A percentile compares a stretch with the other conserved stretches of the same genome.
Evolutionary conservation across 2,113 vertebrate species (phyloP).

Genomic region (Solea senegalensis): DNA sequence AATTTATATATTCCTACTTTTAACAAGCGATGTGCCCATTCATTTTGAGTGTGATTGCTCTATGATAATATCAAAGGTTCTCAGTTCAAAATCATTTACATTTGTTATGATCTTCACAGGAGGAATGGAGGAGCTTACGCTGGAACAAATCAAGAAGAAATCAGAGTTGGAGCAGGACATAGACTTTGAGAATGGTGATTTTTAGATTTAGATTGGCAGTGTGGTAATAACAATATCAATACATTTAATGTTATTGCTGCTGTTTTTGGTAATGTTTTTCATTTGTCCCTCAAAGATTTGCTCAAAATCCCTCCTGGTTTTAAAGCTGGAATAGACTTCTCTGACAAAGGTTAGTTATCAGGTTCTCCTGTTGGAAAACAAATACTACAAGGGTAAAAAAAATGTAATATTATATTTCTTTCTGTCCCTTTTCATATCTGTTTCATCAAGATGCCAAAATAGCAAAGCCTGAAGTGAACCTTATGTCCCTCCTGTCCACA

Average conservation of each 20-base stretch:
- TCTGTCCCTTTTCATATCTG: not conserved
- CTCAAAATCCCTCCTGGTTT: conserved; percentile 86
- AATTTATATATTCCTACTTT: not conserved
- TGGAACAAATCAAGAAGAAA: conserved; percentile 84
- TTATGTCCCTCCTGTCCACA: conserved; percentile 84
- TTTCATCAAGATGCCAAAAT: conserved; percentile 65
- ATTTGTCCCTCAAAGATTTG: conserved; percentile 77
- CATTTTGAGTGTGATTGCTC: not conserved
- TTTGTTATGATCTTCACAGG: conserved; percentile 66
- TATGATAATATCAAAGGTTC: not conserved
- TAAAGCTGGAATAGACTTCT: conserved; percentile 88
- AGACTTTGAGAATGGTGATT: conserved; percentile 88
- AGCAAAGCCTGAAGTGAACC: conserved; percentile 80
- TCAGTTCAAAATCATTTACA: not conserved
- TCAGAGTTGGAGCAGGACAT: conserved; percentile 85
- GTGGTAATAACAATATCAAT: not conserved
- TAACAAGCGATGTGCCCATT: not conserved
- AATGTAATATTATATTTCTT: not conserved
- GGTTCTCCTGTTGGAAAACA: not conserved
- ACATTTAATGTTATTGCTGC: not conserved
- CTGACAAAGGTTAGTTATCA: conserved; percentile 76
- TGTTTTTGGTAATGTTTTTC: not conserved
- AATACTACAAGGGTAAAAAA: not conserved
- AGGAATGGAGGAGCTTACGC: conserved; percentile 90
- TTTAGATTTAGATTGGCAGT: not conserved